A percentile compares a stretch with the other conserved stretches of the same genome.
Conservation (phyloP, 2,888 invertebrate genomes). For the Conchocele bisecta region DNA sequence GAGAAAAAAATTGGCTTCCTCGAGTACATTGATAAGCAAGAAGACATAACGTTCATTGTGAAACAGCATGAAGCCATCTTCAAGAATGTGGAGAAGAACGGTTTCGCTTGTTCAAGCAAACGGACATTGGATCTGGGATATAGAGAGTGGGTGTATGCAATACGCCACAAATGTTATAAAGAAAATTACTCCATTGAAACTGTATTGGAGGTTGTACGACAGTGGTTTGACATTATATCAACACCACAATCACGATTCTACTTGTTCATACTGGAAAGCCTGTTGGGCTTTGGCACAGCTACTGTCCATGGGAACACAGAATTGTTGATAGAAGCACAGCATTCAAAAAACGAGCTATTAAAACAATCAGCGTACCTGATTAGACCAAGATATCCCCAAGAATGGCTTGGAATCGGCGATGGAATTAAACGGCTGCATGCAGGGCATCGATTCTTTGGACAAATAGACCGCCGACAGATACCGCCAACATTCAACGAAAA, state of each 20-base stretch:
- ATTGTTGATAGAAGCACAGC: conserved; percentile 52
- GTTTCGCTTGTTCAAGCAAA: conserved; percentile 3
- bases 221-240: conserved; percentile 51
- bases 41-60: conserved; percentile 33
- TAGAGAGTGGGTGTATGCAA: conserved; percentile 64
- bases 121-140: conserved; percentile 51
- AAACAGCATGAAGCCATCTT: conserved; percentile 46
- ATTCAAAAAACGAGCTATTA: conserved; percentile 39
- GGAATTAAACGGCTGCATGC: conserved; percentile 21
- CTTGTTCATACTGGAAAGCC: conserved; percentile 56
- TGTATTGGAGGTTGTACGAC: conserved; percentile 54
- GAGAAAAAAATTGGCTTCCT: conserved; percentile 19
- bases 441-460: conserved; percentile 44
- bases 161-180: conserved; percentile 46
- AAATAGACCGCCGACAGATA: conserved; percentile 25
- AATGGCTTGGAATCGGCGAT: conserved; percentile 58
- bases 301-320: conserved; percentile 51
- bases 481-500: not conserved
- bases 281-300: conserved; percentile 58
- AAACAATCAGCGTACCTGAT: conserved; percentile 48
- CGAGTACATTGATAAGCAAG: conserved; percentile 6
- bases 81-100: conserved; percentile 11
- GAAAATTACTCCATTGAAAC: conserved; percentile 51
- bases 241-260: conserved; percentile 61
- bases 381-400: conserved; percentile 56